Base-by-base conservation (phyloP, 2,113 vertebrate species). In the Mustela nigripes region DNA sequence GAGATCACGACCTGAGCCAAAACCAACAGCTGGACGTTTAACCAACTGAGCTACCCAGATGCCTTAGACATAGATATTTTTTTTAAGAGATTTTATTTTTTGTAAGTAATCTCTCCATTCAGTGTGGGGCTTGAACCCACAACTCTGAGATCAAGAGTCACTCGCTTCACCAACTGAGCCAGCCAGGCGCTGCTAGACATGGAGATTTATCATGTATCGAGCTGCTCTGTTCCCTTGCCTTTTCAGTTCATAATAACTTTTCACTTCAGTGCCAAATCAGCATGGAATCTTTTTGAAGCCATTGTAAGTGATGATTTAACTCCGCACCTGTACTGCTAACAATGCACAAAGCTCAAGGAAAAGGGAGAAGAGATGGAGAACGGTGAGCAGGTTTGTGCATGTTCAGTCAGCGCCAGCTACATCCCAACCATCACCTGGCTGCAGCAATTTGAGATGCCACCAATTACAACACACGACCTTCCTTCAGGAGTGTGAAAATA, bases 211-310 rank as follows among this genome's bases (percentile, higher is more conserved):
- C n/a, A 0, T 24, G 1, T 73, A 31, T 12, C 21, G 33, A 74
- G 56, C 56, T n/a, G 26, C 28, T 95, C 45, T 95, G 48, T 80
- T 82, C 74, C 16, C 73, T 76, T 91, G 45, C 18, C 22, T 91
- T 82, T n/a, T 62, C 26, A 28, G 56, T 16, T 45, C 48, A 94
- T 19, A 53, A 19, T 88, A 73, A 33, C 78, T 79, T 69, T 74
- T 92, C 62, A 50, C n/a, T 85, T 89, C 48, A 78, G 80, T 74
- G 42, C 24, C n/a, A 53, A 56, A 50, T 92, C 78, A 82, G 42
- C 65, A 4, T 60, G 92, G 62, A 82, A 50, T 14, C 26, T 74
- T 88, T 84, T 67, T 65, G 90, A 95, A 95, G 87, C 56, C n/a
- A 10, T 15, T 8, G 50, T 65, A 48, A 58, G 33, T 7, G 24